Percentiles rank a stretch among this genome's conserved stretches.
These are phyloP conservation scores for Glyphotaelius pellucidus DNA, from an alignment of 2,888 invertebrate genomes.

Conservation along the genomic window DNA sequence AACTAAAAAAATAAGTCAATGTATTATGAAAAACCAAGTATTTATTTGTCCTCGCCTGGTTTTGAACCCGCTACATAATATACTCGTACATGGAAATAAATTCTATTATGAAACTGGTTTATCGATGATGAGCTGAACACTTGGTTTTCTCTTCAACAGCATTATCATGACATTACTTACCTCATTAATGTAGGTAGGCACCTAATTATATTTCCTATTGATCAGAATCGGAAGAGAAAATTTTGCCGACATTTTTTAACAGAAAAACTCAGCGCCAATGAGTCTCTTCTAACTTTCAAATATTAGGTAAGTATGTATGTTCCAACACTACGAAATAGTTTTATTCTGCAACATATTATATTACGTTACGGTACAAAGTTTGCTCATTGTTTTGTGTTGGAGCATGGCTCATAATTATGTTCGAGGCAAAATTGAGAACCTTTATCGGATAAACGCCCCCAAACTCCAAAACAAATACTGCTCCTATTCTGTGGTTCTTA, in stretches of 20 bases:
- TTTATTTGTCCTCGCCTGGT: neutral
- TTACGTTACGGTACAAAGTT: neutral
- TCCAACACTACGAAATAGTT: neutral
- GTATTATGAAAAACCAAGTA: neutral
- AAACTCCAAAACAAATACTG: neutral
- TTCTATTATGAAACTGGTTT: neutral
- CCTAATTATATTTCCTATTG: neutral
- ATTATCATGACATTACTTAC: neutral
- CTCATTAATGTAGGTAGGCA: neutral
- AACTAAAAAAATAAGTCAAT: neutral
- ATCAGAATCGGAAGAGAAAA: neutral
- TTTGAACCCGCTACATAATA: neutral
- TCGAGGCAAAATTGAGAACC: constrained; percentile 11
- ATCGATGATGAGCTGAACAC: neutral
- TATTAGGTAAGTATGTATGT: neutral
- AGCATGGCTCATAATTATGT: constrained; percentile 14
- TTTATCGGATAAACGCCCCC: constrained; percentile 15
- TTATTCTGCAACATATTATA: neutral
- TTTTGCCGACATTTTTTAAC: neutral
- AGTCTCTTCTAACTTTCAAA: neutral
- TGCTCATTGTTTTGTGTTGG: constrained; percentile 22
- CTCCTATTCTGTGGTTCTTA: neutral
- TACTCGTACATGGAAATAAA: neutral
- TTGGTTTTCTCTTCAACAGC: neutral
- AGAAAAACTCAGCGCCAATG: neutral